Conservation (phyloP, 1,140 invertebrate genomes). For the Plectrocnemia conspersa region DNA sequence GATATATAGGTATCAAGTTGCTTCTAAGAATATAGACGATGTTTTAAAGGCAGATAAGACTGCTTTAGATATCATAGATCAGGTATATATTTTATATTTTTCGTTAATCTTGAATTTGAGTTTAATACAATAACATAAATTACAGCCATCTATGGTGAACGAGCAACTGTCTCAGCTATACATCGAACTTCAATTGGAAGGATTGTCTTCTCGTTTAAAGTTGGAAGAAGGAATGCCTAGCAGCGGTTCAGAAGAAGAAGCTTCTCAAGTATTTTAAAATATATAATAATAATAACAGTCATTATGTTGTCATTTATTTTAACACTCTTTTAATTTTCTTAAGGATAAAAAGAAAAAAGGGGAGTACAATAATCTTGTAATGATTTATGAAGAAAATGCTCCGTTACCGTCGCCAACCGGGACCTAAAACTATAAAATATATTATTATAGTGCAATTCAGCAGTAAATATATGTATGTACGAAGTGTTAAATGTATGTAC, state of each 20-base stretch:
- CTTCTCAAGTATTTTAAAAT: slow-evolving; percentile 22
- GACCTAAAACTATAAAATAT: neutral
- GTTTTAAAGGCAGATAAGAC: slow-evolving; percentile 58
- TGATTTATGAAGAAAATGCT: slow-evolving; percentile 60
- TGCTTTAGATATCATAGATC: slow-evolving; percentile 51
- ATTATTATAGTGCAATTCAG: too few relatives aligned
- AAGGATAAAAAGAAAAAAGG: slow-evolving; percentile 44
- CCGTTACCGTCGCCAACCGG: slow-evolving; percentile 49
- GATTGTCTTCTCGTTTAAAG: slow-evolving; percentile 51
- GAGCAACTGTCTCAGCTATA: slow-evolving; percentile 70
- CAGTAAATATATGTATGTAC: too few relatives aligned
- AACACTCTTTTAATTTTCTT: slow-evolving; percentile 38
- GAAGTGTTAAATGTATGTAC: too few relatives aligned
- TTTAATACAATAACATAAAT: slow-evolving; percentile 6
- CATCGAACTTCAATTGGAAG: slow-evolving; percentile 63
- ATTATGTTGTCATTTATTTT: slow-evolving; percentile 19
- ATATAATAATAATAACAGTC: neutral
- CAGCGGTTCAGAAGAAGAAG: slow-evolving; percentile 56
- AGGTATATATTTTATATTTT: slow-evolving; percentile 41
- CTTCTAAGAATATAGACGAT: slow-evolving; percentile 52
- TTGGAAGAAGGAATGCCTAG: slow-evolving; percentile 61
- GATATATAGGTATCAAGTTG: slow-evolving; percentile 60
- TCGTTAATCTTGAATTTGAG: neutral
- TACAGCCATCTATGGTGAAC: slow-evolving; percentile 63
- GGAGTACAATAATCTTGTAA: slow-evolving; percentile 50